Evolutionary conservation across 2,113 vertebrate genomes (phyloP).

Genomic region (Rattus norvegicus): DNA sequence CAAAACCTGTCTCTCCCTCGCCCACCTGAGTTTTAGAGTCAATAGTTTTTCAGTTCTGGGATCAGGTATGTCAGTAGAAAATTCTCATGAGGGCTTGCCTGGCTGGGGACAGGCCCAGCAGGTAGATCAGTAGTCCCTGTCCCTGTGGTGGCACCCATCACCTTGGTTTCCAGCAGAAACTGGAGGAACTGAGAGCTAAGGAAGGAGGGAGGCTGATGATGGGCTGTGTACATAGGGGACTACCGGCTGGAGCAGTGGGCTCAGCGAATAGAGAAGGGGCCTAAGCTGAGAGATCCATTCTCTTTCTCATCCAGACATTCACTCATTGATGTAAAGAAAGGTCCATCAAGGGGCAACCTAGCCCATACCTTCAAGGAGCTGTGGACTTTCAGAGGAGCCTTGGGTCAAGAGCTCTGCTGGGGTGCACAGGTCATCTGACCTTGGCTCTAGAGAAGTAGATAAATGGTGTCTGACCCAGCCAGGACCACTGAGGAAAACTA

Average conservation of each 20-base stretch:
- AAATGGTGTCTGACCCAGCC: neutral
- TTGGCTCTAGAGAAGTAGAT: neutral
- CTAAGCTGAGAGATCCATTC: neutral
- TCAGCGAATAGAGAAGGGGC: neutral
- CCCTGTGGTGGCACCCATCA: constrained; percentile 30
- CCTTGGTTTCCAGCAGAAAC: constrained; percentile 76
- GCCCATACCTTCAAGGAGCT: neutral
- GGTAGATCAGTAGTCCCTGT: neutral
- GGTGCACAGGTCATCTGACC: neutral
- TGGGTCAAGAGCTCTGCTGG: neutral
- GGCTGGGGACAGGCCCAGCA: neutral
- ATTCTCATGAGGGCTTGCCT: neutral
- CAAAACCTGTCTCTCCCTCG: constrained; percentile 78
- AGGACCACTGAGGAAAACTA: neutral
- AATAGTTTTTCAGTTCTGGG: constrained; percentile 74
- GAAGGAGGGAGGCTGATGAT: constrained; percentile 52
- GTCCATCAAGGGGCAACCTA: neutral
- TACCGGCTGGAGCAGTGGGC: constrained; percentile 55
- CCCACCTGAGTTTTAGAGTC: constrained; percentile 79
- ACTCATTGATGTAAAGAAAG: constrained; percentile 39
- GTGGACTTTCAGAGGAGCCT: neutral
- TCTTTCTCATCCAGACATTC: constrained; percentile 21
- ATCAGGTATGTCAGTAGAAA: constrained; percentile 73
- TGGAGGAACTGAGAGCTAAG: constrained; percentile 71
- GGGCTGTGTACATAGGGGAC: neutral